phyloP scores from a whole-genome alignment of 1,140 invertebrate genomes.

The Procambarus clarkii region DNA sequence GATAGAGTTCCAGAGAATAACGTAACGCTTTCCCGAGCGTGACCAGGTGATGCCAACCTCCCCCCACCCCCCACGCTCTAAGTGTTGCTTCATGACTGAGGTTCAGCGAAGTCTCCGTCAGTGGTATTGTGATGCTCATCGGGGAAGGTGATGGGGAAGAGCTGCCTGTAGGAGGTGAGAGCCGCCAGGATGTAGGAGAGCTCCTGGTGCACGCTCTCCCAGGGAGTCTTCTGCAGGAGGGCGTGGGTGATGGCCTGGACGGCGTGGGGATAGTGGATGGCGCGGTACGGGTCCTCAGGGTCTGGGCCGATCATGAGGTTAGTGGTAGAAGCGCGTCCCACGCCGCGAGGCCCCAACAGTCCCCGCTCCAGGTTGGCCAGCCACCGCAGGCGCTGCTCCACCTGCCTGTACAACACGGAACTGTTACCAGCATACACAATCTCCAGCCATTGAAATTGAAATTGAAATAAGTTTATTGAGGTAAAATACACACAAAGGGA shows the following conservation, averaged over 20 bases:
- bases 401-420: conserved; percentile 6
- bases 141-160: conserved; percentile 10
- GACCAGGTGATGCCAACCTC: too few relatives aligned
- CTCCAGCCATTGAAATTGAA: too few relatives aligned
- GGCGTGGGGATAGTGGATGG: conserved; percentile 48
- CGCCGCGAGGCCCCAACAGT: conserved; percentile 32
- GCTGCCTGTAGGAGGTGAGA: conserved; percentile 47
- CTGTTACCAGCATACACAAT: too few relatives aligned
- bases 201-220: conserved; percentile 49
- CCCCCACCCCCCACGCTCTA: neutral
- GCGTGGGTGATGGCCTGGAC: conserved; percentile 37
- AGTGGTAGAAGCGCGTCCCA: conserved; percentile 18
- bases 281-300: conserved; percentile 18
- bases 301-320: conserved; percentile 39
- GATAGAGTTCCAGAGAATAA: too few relatives aligned
- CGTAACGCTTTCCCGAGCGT: neutral
- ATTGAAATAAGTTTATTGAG: too few relatives aligned
- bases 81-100: neutral
- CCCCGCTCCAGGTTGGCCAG: conserved; percentile 30
- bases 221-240: conserved; percentile 16
- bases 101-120: neutral
- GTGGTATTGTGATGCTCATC: neutral
- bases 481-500: too few relatives aligned
- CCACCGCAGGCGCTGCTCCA: conserved; percentile 37
- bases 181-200: conserved; percentile 51